phyloP scores from a whole-genome alignment of 2,888 invertebrate genomes.

The Corbicula japonica region DNA sequence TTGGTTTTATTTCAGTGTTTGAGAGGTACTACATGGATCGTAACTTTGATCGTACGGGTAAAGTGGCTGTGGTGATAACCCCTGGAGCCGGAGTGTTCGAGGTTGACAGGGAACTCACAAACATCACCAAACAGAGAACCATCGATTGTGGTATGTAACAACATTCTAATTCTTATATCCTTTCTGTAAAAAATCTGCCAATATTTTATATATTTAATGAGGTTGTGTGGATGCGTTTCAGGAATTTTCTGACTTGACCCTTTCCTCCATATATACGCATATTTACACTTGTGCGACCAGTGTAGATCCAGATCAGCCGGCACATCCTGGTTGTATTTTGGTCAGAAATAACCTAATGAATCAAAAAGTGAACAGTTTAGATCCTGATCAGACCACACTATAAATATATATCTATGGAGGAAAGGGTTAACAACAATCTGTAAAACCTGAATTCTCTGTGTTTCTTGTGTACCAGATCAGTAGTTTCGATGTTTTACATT shows the following conservation, averaged over 20 bases:
- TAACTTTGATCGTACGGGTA: constrained; percentile 99
- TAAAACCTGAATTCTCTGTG: too few relatives aligned
- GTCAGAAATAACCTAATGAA: too few relatives aligned
- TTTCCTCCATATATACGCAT: too few relatives aligned
- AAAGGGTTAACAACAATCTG: too few relatives aligned
- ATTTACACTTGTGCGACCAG: too few relatives aligned
- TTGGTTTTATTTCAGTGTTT: constrained; percentile 90
- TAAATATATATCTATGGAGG: too few relatives aligned
- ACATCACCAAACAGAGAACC: constrained; percentile 98
- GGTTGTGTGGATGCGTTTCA: neutral
- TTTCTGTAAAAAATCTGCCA: neutral
- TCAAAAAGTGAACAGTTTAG: too few relatives aligned
- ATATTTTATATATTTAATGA: neutral
- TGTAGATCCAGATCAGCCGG: neutral
- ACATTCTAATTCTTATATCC: neutral
- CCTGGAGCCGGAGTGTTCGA: constrained; percentile 99
- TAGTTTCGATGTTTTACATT: too few relatives aligned
- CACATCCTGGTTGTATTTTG: neutral
- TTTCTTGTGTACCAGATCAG: too few relatives aligned
- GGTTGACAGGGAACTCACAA: constrained; percentile 98
- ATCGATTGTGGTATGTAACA: constrained; percentile 94
- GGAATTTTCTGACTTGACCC: neutral
- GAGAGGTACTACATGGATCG: constrained; percentile 99
- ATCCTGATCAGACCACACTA: too few relatives aligned
- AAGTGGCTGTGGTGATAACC: constrained; percentile 98